Conservation (phyloP, 1,140 invertebrate genomes). For the Bombus picipes region DNA sequence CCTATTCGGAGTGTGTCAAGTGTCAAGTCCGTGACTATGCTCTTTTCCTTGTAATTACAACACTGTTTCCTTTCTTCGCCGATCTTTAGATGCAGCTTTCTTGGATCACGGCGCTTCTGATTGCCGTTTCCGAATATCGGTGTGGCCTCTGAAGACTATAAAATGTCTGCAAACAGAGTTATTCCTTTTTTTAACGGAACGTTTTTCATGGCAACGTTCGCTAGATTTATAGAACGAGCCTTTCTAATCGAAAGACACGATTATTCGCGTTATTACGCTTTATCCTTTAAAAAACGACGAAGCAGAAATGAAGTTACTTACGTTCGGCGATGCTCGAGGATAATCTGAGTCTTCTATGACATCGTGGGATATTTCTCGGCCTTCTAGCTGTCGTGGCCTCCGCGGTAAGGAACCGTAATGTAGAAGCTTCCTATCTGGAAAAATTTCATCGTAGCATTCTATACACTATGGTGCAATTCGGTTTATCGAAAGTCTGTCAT, state of each 20-base stretch:
- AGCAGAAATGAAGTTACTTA: conserved; percentile 51
- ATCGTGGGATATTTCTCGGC: conserved; percentile 72
- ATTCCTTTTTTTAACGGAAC: neutral
- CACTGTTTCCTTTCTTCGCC: neutral
- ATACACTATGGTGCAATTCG: conserved; percentile 12
- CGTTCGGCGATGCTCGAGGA: conserved; percentile 75
- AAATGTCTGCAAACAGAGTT: conserved; percentile 70
- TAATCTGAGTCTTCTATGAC: conserved; percentile 75
- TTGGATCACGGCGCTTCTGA: conserved; percentile 73
- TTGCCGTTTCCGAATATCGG: conserved; percentile 72
- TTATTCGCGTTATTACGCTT: neutral
- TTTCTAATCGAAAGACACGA: neutral
- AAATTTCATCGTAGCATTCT: conserved; percentile 65
- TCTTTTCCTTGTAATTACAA: neutral
- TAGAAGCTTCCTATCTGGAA: conserved; percentile 76
- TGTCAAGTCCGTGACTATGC: neutral
- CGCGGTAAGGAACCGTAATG: conserved; percentile 75
- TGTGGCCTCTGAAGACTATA: conserved; percentile 77
- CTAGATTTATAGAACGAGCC: neutral
- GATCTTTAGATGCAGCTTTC: conserved; percentile 75
- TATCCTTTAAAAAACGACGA: neutral
- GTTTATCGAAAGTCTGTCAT: conserved; percentile 39
- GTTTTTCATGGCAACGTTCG: neutral
- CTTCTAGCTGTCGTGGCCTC: conserved; percentile 74
- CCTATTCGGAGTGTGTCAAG: neutral